Conservation (phyloP, 2,113 vertebrate genomes). For the Procapra przewalskii region DNA sequence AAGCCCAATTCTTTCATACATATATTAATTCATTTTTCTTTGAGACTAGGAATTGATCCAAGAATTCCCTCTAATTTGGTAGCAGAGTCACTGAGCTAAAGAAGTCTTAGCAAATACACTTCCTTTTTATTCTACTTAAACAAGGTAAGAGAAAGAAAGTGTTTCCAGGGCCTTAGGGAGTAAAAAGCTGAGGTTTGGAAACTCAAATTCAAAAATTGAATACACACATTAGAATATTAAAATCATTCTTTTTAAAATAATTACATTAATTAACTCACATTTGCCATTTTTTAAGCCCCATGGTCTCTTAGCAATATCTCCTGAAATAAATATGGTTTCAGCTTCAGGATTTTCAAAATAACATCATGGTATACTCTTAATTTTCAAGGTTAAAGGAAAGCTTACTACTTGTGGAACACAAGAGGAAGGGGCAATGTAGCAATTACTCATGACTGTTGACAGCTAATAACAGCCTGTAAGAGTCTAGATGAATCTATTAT, state of each 20-base stretch:
- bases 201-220: background rate
- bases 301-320: constrained; percentile 56
- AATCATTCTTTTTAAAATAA: constrained; percentile 39
- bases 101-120: background rate
- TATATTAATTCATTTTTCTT: background rate
- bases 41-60: background rate
- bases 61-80: background rate
- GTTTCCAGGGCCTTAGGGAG: background rate
- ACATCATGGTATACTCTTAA: background rate
- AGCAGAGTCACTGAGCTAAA: background rate
- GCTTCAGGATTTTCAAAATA: constrained; percentile 52
- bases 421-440: background rate
- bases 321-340: constrained; percentile 42
- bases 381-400: background rate
- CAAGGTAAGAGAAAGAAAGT: background rate
- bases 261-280: constrained; percentile 57
- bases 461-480: background rate
- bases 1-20: background rate
- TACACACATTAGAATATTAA: background rate
- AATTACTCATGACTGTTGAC: background rate
- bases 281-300: constrained; percentile 48
- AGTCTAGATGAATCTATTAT: background rate
- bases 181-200: background rate
- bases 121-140: background rate
- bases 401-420: background rate